These are phyloP conservation scores for Danaus plexippus DNA, from an alignment of 1,140 invertebrate species.

Conservation along the genomic window DNA sequence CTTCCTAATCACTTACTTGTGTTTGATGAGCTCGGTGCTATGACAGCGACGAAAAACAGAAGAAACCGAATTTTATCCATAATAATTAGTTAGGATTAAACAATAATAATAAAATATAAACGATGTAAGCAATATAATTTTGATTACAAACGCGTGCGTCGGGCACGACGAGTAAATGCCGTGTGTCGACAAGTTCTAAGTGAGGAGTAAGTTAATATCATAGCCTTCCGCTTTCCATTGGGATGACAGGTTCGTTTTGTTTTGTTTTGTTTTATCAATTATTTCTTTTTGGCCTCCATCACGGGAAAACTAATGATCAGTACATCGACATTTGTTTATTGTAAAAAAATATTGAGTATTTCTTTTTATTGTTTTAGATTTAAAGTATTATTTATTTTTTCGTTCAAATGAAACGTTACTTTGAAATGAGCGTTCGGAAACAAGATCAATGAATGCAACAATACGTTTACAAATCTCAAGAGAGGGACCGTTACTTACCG, in stretches of 20 bases:
- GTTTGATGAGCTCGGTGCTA: slow-evolving; percentile 47
- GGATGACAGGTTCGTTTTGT: slow-evolving; percentile 7
- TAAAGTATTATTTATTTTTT: no score
- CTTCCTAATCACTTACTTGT: slow-evolving; percentile 48
- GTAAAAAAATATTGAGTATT: no score
- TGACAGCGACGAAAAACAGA: slow-evolving; percentile 37
- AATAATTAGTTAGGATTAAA: slow-evolving; percentile 9
- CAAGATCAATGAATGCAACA: slow-evolving; percentile 10
- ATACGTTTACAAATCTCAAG: slow-evolving; percentile 17
- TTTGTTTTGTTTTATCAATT: background rate
- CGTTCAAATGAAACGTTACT: no score
- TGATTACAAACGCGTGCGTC: slow-evolving; percentile 13
- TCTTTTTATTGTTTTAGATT: no score
- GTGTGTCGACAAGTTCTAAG: slow-evolving; percentile 19
- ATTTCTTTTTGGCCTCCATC: no score
- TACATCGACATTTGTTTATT: no score
- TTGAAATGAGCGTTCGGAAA: background rate
- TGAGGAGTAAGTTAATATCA: background rate
- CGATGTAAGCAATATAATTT: background rate
- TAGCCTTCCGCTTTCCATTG: slow-evolving; percentile 21
- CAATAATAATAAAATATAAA: no score
- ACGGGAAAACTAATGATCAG: no score
- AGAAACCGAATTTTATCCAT: slow-evolving; percentile 44
- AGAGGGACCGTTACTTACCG: slow-evolving; percentile 35
- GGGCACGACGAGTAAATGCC: slow-evolving; percentile 17